Evolutionary conservation across 30 jellyfish, hydroid and myxozoan genomes (phyloP), one percentile per base, ranked within the genome.

Genomic region (Turritopsis dohrnii): DNA sequence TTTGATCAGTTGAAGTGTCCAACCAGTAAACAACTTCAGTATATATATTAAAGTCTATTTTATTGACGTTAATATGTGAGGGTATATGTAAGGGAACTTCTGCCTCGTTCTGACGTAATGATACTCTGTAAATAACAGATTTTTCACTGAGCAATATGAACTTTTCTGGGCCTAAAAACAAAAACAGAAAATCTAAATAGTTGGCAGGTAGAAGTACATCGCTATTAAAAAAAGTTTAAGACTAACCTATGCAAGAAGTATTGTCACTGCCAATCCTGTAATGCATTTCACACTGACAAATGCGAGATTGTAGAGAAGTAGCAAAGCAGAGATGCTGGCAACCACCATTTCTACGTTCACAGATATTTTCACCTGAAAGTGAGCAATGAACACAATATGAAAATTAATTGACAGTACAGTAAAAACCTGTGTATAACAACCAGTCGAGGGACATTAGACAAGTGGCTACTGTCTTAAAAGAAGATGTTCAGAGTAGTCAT

Each of bases 241-340:
- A 31, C 79, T 80, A 18, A 92, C 97, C 97, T 72, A 71, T 65
- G 85, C 97, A 92, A 25, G 96, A 27, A 53, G 54, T 81, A 54
- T 53, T 71, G 84, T 92, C 97, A 20, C 54, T 21, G 21, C 71
- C 81, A 72, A 92, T 71, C 3, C 86, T 74, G 77, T 41, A 92
- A 72, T 92, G 96, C 31, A 94, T 87, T 29, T 92, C 94, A 83
- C 97, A 92, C 54, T 90, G 95, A 30, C 97, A 92, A 0, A 84
- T 81, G 79, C 83, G 81, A 23, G 72, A 79, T 53, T 71, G 65
- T 23, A 54, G 65, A 21, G 74, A 80, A 22, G 66, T 52, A 1
- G 96, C 90, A 71, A 92, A 92, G 29, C 97, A 92, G 54, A 92
- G 69, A 71, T 92, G 97, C 27, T 83, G 72, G 81, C 97, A 92